phyloP scores from a whole-genome alignment of 1,140 invertebrate genomes.

The Drosophila pallidifrons region DNA sequence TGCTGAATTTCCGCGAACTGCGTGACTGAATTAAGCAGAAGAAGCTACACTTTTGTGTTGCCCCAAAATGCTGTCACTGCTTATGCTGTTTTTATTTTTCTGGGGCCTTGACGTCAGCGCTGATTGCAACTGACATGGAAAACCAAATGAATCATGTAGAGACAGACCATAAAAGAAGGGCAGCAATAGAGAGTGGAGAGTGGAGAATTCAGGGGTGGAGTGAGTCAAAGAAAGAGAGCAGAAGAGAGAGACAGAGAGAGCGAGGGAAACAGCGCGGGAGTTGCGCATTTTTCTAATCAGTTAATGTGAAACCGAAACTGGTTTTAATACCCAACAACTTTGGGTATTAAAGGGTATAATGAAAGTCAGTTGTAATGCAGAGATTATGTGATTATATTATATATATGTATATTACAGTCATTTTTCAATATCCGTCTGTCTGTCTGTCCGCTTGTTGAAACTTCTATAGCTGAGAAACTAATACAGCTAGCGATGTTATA shows the following conservation, averaged over 20 bases:
- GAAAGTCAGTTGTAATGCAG: too few species aligned
- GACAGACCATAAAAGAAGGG: too few species aligned
- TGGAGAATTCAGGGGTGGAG: neutral
- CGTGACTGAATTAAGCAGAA: constrained; percentile 15
- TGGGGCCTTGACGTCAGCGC: constrained; percentile 24
- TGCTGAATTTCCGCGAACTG: constrained; percentile 54
- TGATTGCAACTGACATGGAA: constrained; percentile 26
- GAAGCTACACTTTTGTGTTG: constrained; percentile 1
- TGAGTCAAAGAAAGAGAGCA: neutral
- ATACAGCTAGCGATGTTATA: too few species aligned
- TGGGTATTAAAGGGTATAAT: too few species aligned
- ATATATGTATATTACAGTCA: too few species aligned
- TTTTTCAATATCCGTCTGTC: too few species aligned
- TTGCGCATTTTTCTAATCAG: constrained; percentile 61
- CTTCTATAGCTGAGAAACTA: too few species aligned
- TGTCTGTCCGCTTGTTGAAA: too few species aligned
- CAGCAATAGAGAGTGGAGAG: neutral
- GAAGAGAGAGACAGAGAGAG: neutral
- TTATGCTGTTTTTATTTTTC: constrained; percentile 6
- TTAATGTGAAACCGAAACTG: constrained; percentile 57
- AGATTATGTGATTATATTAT: too few species aligned
- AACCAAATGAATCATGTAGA: constrained; percentile 52
- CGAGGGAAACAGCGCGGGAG: neutral
- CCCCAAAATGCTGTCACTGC: constrained; percentile 18
- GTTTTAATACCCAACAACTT: too few species aligned